Base-by-base conservation (phyloP, 2,113 vertebrate species). In the Pluvianellus socialis region DNA sequence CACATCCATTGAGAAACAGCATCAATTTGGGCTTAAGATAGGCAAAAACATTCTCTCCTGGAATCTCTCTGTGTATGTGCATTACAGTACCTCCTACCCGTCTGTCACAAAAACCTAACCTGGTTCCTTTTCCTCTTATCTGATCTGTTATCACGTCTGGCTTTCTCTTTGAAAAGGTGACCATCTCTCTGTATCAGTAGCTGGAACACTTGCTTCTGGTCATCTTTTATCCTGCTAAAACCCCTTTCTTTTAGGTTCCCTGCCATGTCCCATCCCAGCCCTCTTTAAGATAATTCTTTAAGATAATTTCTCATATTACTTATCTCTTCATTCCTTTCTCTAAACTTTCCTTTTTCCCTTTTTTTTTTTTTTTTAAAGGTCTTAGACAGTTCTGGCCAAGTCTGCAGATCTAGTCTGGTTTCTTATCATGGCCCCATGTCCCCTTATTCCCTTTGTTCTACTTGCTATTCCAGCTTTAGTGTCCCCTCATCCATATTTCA, bases 401-500 rank as follows among this genome's bases (percentile, higher is more conserved):
- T 90, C 72, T 81, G 56, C 68, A 86, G 61, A 72, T 79, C 88
- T 71, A 47, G 72, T 92, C 67, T 90, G 32, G 12, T 94, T 94
- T 92, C 76, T 87, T 53, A 75, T 27, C 80, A 52, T 92, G 94
- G 94, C 92, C 90, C 88, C 59, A 59, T 2, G 2, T 95, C 61
- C 76, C 80, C 92, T 92, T 88, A 86, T 86, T 93, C 79, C 61
- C 73, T 96, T 95, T 96, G 83, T 96, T 96, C 95, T 94, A 93
- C 88, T 96, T 95, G 52, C 88, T 90, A 92, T 96, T 95, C 68
- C 92, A 96, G 88, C 86, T 89, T 95, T 86, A 94, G 83, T 91
- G 73, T 93, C 86, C 94, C 42, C 22, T 96, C 96, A 96, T 97
- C 76, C 92, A 97, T 96, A 94, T 96, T 96, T 96, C 86, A 97